Conservation (phyloP, 2,113 vertebrate genomes). For the Ammodytes marinus region DNA sequence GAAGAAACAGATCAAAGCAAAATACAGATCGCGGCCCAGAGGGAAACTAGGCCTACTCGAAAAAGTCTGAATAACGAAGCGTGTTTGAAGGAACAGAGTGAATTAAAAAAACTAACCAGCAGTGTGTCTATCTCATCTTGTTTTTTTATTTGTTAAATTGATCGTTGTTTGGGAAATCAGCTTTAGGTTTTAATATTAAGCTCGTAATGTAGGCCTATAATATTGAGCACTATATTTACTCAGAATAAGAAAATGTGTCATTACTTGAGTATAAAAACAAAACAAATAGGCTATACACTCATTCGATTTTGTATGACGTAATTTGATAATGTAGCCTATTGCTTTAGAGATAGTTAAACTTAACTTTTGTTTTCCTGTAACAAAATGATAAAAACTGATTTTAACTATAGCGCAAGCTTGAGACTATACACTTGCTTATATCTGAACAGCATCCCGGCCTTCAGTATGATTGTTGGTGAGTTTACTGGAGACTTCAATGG, state of each 20-base stretch:
- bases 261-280: not conserved
- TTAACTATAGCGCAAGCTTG: not conserved
- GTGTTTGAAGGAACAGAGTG: slow-evolving; percentile 27
- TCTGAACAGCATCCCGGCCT: too few species aligned
- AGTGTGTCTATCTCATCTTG: slow-evolving; percentile 11
- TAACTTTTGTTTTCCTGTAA: not conserved
- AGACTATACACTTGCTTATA: not conserved
- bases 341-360: not conserved
- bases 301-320: not conserved
- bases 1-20: slow-evolving; percentile 59
- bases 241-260: not conserved
- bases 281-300: not conserved
- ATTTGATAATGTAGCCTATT: not conserved
- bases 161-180: slow-evolving; percentile 15
- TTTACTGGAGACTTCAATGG: slow-evolving; percentile 2
- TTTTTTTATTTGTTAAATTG: slow-evolving; percentile 14
- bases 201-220: not conserved
- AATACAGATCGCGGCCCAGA: slow-evolving; percentile 22
- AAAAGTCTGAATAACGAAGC: slow-evolving; percentile 55
- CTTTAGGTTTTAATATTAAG: not conserved
- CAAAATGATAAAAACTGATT: not conserved
- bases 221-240: not conserved
- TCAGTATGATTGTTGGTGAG: not conserved
- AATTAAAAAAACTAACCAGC: not conserved
- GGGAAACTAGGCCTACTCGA: not conserved